phyloP scores from a whole-genome alignment of 2,113 vertebrate genomes.

The Tachycineta bicolor region DNA sequence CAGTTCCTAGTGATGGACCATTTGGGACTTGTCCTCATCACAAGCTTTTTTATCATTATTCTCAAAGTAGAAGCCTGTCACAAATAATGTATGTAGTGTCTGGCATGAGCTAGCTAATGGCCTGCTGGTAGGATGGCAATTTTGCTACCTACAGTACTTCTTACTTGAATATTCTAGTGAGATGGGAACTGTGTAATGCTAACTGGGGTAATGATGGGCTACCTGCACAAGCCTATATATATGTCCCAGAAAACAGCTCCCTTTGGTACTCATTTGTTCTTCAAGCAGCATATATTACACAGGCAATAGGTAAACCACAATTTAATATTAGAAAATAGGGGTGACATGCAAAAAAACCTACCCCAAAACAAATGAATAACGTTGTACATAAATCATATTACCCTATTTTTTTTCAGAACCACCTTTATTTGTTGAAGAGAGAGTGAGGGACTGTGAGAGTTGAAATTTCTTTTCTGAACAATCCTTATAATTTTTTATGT shows the following conservation, averaged over 20 bases:
- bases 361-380: background rate
- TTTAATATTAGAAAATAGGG: background rate
- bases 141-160: conserved; percentile 1
- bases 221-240: background rate
- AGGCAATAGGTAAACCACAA: background rate
- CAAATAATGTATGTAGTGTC: conserved; percentile 72
- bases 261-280: background rate
- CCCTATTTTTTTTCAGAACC: background rate
- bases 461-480: background rate
- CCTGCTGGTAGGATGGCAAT: background rate
- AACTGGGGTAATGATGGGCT: conserved; percentile 7
- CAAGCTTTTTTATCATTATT: conserved; percentile 72
- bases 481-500: conserved; percentile 12
- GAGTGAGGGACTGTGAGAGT: background rate
- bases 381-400: background rate
- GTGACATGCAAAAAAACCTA: background rate
- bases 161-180: conserved; percentile 30
- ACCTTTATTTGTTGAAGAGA: background rate
- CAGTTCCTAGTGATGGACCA: conserved; percentile 38
- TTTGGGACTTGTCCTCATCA: conserved; percentile 58
- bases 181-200: background rate
- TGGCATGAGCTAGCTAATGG: conserved; percentile 68
- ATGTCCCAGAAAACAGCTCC: background rate
- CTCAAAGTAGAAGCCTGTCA: conserved; percentile 70
- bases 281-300: background rate